phyloP scores from a whole-genome alignment of 2,113 vertebrate genomes.

The Hucho hucho region DNA sequence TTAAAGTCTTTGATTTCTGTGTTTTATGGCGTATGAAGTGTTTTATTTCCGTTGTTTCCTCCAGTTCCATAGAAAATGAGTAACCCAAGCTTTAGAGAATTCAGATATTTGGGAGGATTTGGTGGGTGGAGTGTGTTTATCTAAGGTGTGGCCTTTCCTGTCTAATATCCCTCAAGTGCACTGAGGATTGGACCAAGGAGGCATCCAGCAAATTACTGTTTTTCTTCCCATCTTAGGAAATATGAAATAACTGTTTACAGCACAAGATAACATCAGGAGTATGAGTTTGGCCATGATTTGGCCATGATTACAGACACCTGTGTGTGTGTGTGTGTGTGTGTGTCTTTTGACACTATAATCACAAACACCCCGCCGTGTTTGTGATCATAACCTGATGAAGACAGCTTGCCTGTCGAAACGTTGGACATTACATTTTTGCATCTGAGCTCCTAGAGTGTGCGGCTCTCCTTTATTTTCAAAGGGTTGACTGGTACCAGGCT shows the following conservation, averaged over 20 bases:
- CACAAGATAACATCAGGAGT: background rate
- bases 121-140: conserved; percentile 10
- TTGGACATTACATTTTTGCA: too few relatives aligned
- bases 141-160: conserved; percentile 22
- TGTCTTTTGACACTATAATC: too few relatives aligned
- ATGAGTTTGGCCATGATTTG: too few relatives aligned
- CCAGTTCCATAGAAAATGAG: conserved; percentile 9
- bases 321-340: too few relatives aligned
- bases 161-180: conserved; percentile 15
- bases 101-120: conserved; percentile 18
- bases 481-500: conserved; percentile 31
- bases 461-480: too few relatives aligned
- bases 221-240: conserved; percentile 2
- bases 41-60: conserved; percentile 26
- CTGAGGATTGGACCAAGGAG: background rate
- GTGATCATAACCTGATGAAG: too few relatives aligned
- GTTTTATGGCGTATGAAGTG: conserved; percentile 26
- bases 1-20: conserved; percentile 27
- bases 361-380: too few relatives aligned
- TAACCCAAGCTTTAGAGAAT: conserved; percentile 10
- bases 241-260: conserved; percentile 5
- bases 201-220: background rate
- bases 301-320: too few relatives aligned
- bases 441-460: too few relatives aligned
- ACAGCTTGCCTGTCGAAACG: too few relatives aligned